Conservation (phyloP, 1,140 invertebrate species). For the Drosophila parvula region DNA sequence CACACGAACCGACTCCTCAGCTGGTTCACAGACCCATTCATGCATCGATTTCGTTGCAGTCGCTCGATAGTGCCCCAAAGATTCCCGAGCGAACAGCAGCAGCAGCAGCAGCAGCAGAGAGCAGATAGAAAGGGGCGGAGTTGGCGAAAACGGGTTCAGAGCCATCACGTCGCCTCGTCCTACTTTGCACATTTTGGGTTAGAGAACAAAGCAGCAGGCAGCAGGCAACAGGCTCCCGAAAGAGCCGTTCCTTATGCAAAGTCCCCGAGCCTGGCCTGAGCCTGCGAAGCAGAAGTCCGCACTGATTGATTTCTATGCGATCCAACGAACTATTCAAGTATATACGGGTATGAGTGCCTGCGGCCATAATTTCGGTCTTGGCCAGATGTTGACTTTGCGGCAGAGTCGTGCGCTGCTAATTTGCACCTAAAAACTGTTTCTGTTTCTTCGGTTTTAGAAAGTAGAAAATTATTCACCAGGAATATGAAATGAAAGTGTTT, state of each 20-base stretch:
- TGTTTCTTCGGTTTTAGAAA: constrained; percentile 70
- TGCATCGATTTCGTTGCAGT: constrained; percentile 65
- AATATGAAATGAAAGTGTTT: constrained; percentile 76
- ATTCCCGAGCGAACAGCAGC: constrained; percentile 44
- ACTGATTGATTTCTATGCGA: constrained; percentile 70
- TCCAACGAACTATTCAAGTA: constrained; percentile 1
- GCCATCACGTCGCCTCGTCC: constrained; percentile 53
- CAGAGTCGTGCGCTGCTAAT: constrained; percentile 74
- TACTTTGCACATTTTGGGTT: constrained; percentile 76
- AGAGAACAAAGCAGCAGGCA: constrained; percentile 44
- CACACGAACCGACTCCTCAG: constrained; percentile 76
- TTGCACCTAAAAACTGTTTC: constrained; percentile 62
- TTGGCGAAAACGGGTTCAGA: constrained; percentile 74
- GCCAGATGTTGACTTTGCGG: constrained; percentile 30
- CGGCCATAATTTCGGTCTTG: constrained; percentile 57
- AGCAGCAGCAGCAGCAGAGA: constrained; percentile 37
- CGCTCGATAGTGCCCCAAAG: constrained; percentile 59
- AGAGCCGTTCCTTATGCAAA: constrained; percentile 35
- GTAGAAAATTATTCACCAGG: constrained; percentile 58
- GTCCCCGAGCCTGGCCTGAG: constrained; percentile 28
- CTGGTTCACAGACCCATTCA: constrained; percentile 78
- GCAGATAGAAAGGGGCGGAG: constrained; percentile 57
- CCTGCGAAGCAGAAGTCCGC: constrained; percentile 57
- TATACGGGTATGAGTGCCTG: constrained; percentile 21
- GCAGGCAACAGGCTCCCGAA: constrained; percentile 15